Conservation (phyloP, 2,888 invertebrate species). For the Helobdella robusta region DNA sequence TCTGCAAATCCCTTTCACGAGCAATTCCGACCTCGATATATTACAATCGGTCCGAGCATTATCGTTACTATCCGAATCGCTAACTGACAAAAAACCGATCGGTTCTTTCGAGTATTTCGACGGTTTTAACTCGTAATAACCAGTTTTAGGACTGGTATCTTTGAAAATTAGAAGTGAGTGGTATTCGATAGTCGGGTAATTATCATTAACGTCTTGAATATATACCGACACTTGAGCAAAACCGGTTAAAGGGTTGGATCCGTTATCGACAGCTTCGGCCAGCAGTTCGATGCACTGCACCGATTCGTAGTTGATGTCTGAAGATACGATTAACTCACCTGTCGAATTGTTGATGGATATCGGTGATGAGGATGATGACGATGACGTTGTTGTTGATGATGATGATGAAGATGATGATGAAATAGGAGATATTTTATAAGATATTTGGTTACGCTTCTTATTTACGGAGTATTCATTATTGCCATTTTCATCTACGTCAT, state of each 20-base stretch:
- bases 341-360: neutral
- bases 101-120: neutral
- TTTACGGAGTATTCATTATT: no score
- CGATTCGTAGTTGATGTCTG: neutral
- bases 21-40: no score
- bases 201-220: conserved; percentile 7
- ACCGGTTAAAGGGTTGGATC: conserved; percentile 8
- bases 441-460: no score
- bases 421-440: no score
- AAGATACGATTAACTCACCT: neutral
- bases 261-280: conserved; percentile 12
- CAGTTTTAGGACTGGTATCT: neutral
- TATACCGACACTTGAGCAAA: conserved; percentile 8
- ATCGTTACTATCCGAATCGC: neutral
- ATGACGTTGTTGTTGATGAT: no score
- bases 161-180: neutral
- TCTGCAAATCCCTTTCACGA: no score
- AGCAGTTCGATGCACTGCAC: neutral
- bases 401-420: no score
- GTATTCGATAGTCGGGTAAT: neutral
- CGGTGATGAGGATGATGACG: neutral
- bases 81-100: conserved; percentile 12
- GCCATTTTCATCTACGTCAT: neutral
- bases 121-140: neutral
- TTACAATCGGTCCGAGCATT: no score